Evolutionary conservation across 2,797 vertebrate species (phyloP).

Genomic region (Cichlasoma orientale): DNA sequence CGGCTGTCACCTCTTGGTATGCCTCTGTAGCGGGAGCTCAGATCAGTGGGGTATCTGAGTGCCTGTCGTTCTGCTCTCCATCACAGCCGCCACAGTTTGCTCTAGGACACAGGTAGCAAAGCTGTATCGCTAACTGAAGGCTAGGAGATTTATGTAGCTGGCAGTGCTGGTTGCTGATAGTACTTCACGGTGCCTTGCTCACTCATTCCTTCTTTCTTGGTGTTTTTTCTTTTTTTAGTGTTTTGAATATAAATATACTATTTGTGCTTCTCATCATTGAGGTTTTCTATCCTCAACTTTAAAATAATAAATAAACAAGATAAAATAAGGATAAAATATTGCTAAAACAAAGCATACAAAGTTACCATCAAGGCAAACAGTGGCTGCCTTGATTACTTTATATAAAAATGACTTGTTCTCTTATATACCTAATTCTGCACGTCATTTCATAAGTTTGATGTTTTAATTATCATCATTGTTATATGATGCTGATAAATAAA

Average conservation of each 20-base stretch:
- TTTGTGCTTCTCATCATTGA: background rate
- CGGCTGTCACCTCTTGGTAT: slow-evolving; percentile 72
- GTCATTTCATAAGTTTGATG: too few relatives aligned
- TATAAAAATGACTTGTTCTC: background rate
- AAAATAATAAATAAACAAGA: too few relatives aligned
- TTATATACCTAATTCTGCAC: too few relatives aligned
- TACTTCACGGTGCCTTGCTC: slow-evolving; percentile 30
- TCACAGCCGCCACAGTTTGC: slow-evolving; percentile 56
- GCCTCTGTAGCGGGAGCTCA: slow-evolving; percentile 56
- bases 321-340: background rate
- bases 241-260: background rate
- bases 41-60: slow-evolving; percentile 71
- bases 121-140: slow-evolving; percentile 44
- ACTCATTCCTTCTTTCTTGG: background rate
- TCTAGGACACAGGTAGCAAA: slow-evolving; percentile 68
- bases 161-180: slow-evolving; percentile 43
- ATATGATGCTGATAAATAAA: too few relatives aligned
- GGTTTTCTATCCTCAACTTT: background rate
- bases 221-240: background rate
- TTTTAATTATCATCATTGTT: too few relatives aligned
- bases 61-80: slow-evolving; percentile 72
- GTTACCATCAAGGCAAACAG: background rate
- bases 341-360: background rate
- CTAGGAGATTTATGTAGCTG: slow-evolving; percentile 57
- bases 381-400: background rate